Evolutionary conservation across 2,888 invertebrate species (phyloP).

Genomic region (Rotaria macrura): DNA sequence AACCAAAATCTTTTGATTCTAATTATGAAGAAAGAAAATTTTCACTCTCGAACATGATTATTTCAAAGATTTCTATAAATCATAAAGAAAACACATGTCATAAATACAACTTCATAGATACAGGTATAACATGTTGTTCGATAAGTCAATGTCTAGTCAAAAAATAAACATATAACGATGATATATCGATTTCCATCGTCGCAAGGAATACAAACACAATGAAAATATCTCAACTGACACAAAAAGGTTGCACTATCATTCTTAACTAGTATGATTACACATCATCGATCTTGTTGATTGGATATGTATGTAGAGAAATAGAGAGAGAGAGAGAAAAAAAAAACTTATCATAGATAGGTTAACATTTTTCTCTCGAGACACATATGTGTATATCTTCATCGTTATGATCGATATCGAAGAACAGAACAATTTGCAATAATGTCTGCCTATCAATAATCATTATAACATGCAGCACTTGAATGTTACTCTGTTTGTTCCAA

Average conservation of each 20-base stretch:
- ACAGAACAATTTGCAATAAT: slow-evolving; percentile 3
- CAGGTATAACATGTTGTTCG: not conserved
- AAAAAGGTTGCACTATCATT: slow-evolving; percentile 2
- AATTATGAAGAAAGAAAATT: too few species aligned
- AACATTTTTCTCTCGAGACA: not conserved
- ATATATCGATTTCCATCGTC: not conserved
- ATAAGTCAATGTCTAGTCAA: not conserved
- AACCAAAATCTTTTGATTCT: too few species aligned
- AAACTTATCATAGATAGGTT: not conserved
- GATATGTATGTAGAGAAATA: not conserved
- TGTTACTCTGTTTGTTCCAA: not conserved
- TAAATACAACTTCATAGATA: not conserved
- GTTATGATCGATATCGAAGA: not conserved
- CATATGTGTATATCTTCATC: not conserved
- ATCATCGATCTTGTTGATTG: not conserved
- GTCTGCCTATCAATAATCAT: not conserved
- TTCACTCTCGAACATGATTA: not conserved
- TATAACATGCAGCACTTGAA: not conserved
- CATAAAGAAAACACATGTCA: not conserved
- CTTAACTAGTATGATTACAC: not conserved
- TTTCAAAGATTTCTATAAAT: not conserved
- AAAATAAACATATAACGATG: not conserved
- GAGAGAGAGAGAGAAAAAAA: too few species aligned
- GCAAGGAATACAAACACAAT: not conserved
- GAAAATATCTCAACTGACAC: not conserved